Evolutionary conservation across 1,140 invertebrate species (phyloP), one percentile per base, ranked within the genome.

Genomic region (Conus ventricosus): DNA sequence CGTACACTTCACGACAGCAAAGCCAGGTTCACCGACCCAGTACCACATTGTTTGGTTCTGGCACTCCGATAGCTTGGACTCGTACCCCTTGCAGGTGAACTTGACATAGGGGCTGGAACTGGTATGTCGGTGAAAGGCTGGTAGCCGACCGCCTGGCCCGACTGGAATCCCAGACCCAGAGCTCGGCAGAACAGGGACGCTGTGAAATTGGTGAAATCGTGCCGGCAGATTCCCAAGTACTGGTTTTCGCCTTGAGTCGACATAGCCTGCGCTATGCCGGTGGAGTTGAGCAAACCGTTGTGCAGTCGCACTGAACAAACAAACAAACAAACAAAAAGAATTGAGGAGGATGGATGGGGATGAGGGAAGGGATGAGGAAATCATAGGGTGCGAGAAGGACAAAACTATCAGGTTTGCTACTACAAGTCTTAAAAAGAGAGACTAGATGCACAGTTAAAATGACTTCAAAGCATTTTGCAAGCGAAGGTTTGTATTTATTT

Each of bases 251-350:
- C 6, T n/a, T 13, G 67, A 4, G 11, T n/a, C 6, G 54, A 54
- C 39, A 53, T 0, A 53, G 54, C 17, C 80, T 81, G 80, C 7
- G 80, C 80, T 6, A 81, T 54, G 51, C 80, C 80, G 17, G 80
- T 81, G 13, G 80, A 81, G 80, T 81, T 81, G 27, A 81, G 80
- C 10, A 81, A 25, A 54, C 80, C 23, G 80, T 81, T 81, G 80
- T 81, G 80, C 6, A 81, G 80, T 51, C 80, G 80, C 15, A 81
- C 80, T 81, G 80, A 54, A 57, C 55, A 57, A 6, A 57, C 55
- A 57, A 6, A 57, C 55, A 57, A 6, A 57, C 55, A 57, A 6
- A 57, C 55, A 60, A 8, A 60, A 39, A 39, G 3, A 39, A 39
- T 39, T 39, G 39, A 39, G 39, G 39, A 39, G 3, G 39, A 39